Evolutionary conservation across 2,113 vertebrate genomes (phyloP), one percentile per base, ranked within the genome.

Genomic region (Pseudorasbora parva): DNA sequence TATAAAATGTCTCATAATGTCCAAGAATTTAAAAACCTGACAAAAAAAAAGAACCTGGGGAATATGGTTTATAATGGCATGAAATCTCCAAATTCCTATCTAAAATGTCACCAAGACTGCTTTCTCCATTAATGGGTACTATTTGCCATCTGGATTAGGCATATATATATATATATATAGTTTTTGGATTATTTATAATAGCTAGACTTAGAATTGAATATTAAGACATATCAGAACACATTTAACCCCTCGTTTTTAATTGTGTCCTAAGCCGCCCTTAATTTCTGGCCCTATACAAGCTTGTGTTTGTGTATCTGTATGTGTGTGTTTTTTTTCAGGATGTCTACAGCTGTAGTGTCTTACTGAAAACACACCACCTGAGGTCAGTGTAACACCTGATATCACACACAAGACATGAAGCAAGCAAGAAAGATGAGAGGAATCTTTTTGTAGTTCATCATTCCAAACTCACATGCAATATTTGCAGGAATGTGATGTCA

Each of bases 331-430:
- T 17, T 37, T 30, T 66, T 8, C 2, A 37, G 64, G 30, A 49
- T 15, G 3, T 41, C 1, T 2, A 21, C 2, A 64, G 9, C 9
- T 47, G n/a, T 64, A 64, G 6, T 66, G 93, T 91, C 81, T 87
- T 94, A 87, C 87, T 86, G 54, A 59, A 51, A 82, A 80, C 59
- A 73, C 54, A 78, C 93, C 93, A 94, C 91, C 87, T 89, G 94
- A 87, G 91, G 93, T 93, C 94, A 95, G 87, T 93, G 78, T 93
- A 87, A 83, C 82, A 85, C 89, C 69, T 91, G 81, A 72, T 81
- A 59, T 60, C 17, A 66, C 25, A 77, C 45, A 60, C n/a, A 17
- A 59, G 27, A 57, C 49, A 72, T 15, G 23, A 23, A 47, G 43
- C 41, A 6, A 66, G 33, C 27, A n/a, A 72, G 21, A 37, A 1